Evolutionary conservation across 2,888 invertebrate species (phyloP).

Genomic region (Tanypteryx hageni): DNA sequence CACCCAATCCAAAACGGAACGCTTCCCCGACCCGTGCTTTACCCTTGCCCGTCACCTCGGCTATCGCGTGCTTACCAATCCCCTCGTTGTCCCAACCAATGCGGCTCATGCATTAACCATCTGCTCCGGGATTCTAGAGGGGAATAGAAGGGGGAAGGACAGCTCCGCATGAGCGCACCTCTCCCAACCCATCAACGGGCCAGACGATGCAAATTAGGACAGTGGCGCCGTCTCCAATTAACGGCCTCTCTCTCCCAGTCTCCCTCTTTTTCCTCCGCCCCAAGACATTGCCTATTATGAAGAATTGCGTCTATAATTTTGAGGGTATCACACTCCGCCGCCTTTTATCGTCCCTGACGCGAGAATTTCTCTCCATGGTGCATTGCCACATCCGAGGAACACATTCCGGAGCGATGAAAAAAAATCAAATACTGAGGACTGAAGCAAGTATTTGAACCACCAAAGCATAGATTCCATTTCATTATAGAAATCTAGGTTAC

Average conservation of each 20-base stretch:
- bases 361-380: neutral
- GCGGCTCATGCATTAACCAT: conserved; percentile 16
- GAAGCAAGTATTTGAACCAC: no score
- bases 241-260: conserved; percentile 2
- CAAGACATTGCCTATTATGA: neutral
- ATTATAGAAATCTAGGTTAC: no score
- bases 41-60: neutral
- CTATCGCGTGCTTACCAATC: neutral
- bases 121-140: conserved; percentile 2
- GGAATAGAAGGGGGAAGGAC: neutral
- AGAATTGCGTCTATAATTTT: neutral
- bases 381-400: neutral
- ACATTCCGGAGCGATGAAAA: no score
- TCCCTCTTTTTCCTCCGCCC: conserved; percentile 8
- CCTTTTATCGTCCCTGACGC: neutral
- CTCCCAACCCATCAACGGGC: neutral
- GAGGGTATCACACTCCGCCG: neutral
- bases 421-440: no score
- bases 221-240: conserved; percentile 41
- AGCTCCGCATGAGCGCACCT: neutral
- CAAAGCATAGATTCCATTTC: no score
- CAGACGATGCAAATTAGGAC: conserved; percentile 40
- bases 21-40: neutral
- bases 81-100: neutral
- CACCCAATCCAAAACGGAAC: neutral